Evolutionary conservation across 1,140 invertebrate species (phyloP), one percentile per base, ranked within the genome.

Genomic region (Globodera rostochiensis): DNA sequence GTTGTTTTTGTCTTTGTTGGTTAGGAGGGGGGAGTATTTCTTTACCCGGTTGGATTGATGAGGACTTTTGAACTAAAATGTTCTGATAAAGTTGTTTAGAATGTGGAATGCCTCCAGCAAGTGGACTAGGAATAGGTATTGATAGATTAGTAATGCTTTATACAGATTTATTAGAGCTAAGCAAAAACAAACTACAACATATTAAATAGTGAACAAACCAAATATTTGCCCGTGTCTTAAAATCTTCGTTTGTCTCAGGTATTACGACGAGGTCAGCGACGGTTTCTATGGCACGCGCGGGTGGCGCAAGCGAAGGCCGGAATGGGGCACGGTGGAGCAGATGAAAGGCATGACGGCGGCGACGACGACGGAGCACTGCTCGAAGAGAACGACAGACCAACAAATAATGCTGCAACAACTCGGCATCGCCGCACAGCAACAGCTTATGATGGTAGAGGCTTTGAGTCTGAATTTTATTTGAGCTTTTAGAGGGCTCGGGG

Each of bases 221-320:
- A n/a, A n/a, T n/a, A n/a, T n/a, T n/a, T n/a, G n/a, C 13, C 70
- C 6, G 6, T 60, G 25, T n/a, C 69, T 47, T 67, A 13, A 46
- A 50, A 21, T 73, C 15, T 25, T 50, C 13, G 8, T 57, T 80
- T 73, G 25, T 36, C 25, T 45, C n/a, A 81, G 80, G 80, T 81
- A 82, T 69, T 82, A 85, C 64, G 82, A 87, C 69, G 80, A 80
- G 4, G 77, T 82, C 3, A 84, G 86, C 21, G 84, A 88, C 73
- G 87, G 87, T 21, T 88, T 87, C 79, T 88, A 90, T 66, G 87
- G 87, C 45, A 85, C 86, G 25, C 86, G 89, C 66, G 87, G 87
- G 60, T 88, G 87, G 87, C 77, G 87, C 19, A 83, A 90, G 53
- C 78, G 88, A 8, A 84, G 83, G 75, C 82, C n/a, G 46, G 74